Base-by-base conservation (phyloP, 2,113 vertebrate genomes). In the Lepus americanus region DNA sequence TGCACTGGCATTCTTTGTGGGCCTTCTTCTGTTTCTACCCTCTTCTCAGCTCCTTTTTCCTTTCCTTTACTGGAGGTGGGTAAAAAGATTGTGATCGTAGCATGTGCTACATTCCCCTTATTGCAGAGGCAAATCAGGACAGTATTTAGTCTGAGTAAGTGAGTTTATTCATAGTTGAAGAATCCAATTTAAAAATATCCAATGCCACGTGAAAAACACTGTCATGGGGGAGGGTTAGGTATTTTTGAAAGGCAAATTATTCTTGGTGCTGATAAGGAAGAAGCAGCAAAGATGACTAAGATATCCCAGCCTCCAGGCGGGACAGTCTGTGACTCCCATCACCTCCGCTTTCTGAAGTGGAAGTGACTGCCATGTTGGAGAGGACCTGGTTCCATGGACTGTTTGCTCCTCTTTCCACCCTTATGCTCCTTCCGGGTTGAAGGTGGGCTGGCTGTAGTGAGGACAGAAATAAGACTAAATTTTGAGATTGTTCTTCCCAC, bases 101-200 rank as follows among this genome's bases (percentile, higher is more conserved):
- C 23, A 59, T 67, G 73, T 81, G n/a, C n/a, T 51, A 27, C 27
- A 22, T 77, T 53, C 29, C n/a, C 73, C 12, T 61, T 86, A 61
- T 22, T 63, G 6, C n/a, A 84, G 76, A 84, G 81, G 33, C 51
- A 53, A 49, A 61, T 89, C 59, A 72, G 49, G 49, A 19, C 55
- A 69, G 53, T 92, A 51, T 77, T 90, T 33, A 74, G 0, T 80
- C 9, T 72, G 90, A 88, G 23, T 55, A 49, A 76, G 22, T 69
- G 39, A 90, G 17, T 87, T 95, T 31, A 95, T 89, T 92, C 74
- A 70, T 39, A 85, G 86, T 33, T 72, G 79, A 90, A 90, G 64
- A 87, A 81, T 86, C 78, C 61, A 77, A 23, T 87, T 84, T 19
- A 80, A 92, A 74, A 66, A 39, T 73, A 70, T 20, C 78, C 69